A percentile compares a stretch with the other conserved stretches of the same genome.
Conservation (phyloP, 2,888 invertebrate genomes). For the Callyntrura sp. region DNA sequence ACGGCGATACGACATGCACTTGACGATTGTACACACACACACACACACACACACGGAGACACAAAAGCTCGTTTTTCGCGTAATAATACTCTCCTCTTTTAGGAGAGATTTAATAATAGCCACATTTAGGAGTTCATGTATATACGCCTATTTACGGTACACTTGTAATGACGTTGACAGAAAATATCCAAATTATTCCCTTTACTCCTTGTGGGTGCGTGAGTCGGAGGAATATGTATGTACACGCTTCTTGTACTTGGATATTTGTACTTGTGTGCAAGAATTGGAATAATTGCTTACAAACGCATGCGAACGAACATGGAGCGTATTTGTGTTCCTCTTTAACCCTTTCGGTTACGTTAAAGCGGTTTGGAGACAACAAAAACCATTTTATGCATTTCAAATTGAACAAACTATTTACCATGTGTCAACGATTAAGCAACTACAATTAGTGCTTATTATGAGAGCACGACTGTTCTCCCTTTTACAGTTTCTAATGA, state of each 20-base stretch:
- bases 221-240: not conserved
- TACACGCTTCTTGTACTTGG: not conserved
- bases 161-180: conserved; percentile 43
- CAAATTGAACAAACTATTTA: conserved; percentile 50
- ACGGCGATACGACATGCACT: conserved; percentile 50
- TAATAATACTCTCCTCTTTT: not conserved
- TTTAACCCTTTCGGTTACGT: not conserved
- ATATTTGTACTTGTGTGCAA: not conserved
- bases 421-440: conserved; percentile 71
- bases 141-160: conserved; percentile 16
- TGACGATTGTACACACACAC: conserved; percentile 27
- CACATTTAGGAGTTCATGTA: conserved; percentile 30
- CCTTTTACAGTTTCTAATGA: conserved; percentile 39
- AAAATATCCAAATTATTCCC: conserved; percentile 5
- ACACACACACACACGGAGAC: not conserved
- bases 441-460: conserved; percentile 61
- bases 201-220: not conserved
- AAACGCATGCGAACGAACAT: conserved; percentile 19
- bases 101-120: conserved; percentile 40
- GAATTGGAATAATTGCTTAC: not conserved
- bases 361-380: conserved; percentile 55
- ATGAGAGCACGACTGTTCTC: conserved; percentile 32
- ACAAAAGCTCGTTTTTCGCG: not conserved
- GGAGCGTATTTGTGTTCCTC: not conserved
- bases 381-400: conserved; percentile 47